phyloP scores from a whole-genome alignment of 1,140 invertebrate genomes.

The Cyclina sinensis region DNA sequence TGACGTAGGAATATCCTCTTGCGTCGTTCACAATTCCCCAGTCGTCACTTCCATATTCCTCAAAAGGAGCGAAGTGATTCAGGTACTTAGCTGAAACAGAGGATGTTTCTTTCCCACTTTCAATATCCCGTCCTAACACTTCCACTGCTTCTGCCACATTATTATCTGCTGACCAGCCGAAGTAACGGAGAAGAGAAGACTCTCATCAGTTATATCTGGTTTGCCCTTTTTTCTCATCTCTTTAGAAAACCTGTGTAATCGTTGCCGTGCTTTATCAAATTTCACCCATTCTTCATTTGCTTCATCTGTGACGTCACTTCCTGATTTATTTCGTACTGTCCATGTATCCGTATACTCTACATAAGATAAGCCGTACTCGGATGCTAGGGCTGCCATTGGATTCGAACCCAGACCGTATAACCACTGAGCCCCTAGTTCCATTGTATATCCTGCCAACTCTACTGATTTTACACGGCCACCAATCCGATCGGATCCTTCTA shows the following conservation, averaged over 20 bases:
- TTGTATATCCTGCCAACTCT: not conserved
- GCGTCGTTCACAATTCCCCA: not conserved
- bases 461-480: constrained; percentile 19
- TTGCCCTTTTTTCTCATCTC: not conserved
- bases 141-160: constrained; percentile 18
- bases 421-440: constrained; percentile 55
- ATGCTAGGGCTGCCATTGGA: constrained; percentile 5
- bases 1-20: constrained; percentile 3
- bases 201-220: not conserved
- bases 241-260: not conserved
- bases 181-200: not conserved
- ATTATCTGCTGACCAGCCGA: not conserved
- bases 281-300: not conserved
- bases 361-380: constrained; percentile 5
- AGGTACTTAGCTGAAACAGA: constrained; percentile 15
- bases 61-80: not conserved
- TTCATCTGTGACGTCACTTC: not conserved
- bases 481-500: constrained; percentile 19
- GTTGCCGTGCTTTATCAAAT: not conserved
- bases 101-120: not conserved
- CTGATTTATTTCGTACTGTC: not conserved
- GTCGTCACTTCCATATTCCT: not conserved
- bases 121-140: not conserved
- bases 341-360: not conserved
- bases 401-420: constrained; percentile 39